Base-by-base conservation (phyloP, 2,888 invertebrate genomes). In the Thera britannica region DNA sequence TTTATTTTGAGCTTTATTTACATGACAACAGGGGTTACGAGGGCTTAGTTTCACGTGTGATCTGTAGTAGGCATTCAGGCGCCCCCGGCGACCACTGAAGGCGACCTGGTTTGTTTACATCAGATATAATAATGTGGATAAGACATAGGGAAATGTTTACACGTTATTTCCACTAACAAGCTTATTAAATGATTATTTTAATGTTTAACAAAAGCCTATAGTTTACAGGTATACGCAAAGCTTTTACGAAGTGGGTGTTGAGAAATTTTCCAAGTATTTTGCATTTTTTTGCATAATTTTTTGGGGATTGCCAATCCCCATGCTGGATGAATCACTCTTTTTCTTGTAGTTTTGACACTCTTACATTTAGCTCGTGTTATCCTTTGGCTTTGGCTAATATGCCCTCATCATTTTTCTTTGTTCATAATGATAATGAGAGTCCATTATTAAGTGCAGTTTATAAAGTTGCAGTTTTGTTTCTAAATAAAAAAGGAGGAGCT, bases 81-180 rank as follows among this genome's bases (percentile, higher is more conserved):
- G 89, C 91, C 87, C 77, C 83, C 75, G 87, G 90, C 86, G 79
- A 79, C 74, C 73, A 71, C 77, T 81, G 90, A 91, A 91, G 91
- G 90, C 83, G 70, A 86, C 72, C 87, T 78, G 79, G 82, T 85
- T 79, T 73, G 75, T 75, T 75, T 79, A 75, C 69, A 68, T 63
- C 59, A 78, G 80, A 82, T 80, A 85, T 79, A 80, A 82, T 87
- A 79, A 73, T 75, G 67, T 89, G 85, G 90, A 90, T 77, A 84
- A 73, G 76, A 72, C 58, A 41, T 54, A 8, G 12, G 36, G 35
- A 12, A 34, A n/a, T 23, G 12, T 7, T 41, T 38, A 38, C 3
- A 38, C 3, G 38, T 1, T 38, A 38, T 38, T 38, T 38, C 4
- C 38, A 38, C 6, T 38, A 38, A 38, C 38, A 23, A 23, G 23